phyloP scores from a whole-genome alignment of 2,113 vertebrate genomes.

The Thinocorus orbignyianus region DNA sequence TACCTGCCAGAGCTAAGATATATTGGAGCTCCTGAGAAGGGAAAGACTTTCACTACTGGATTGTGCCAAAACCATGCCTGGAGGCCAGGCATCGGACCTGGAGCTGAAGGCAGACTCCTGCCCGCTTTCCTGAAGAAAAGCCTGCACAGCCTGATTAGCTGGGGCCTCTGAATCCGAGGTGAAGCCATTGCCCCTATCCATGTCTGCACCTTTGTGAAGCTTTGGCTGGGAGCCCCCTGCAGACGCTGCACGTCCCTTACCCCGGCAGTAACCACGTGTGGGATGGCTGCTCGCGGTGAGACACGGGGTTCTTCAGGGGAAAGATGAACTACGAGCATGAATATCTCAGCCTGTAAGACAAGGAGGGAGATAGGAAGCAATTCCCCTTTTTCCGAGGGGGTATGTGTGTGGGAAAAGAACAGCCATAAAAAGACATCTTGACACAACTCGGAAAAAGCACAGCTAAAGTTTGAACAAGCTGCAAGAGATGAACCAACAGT shows the following conservation, averaged over 20 bases:
- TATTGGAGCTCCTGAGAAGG: not conserved
- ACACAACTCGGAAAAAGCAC: not conserved
- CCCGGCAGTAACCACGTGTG: not conserved
- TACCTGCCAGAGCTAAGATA: not conserved
- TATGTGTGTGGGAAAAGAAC: not conserved
- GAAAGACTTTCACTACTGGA: not conserved
- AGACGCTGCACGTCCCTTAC: not conserved
- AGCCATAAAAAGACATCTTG: not conserved
- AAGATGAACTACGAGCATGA: not conserved
- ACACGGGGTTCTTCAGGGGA: rapidly evolving
- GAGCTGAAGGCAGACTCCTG: not conserved
- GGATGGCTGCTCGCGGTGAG: not conserved
- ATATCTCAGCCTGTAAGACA: not conserved
- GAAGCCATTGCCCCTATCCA: not conserved
- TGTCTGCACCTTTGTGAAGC: not conserved
- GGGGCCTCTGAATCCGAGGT: rapidly evolving
- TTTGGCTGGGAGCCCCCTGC: not conserved
- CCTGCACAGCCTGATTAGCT: not conserved
- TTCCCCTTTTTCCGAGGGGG: not conserved
- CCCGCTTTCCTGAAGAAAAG: not conserved
- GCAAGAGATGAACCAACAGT: not conserved
- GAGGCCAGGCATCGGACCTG: not conserved
- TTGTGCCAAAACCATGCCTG: not conserved
- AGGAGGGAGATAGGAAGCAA: not conserved
- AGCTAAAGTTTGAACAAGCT: not conserved